Conservation (phyloP, 2,888 invertebrate species). For the Seira musarum region DNA sequence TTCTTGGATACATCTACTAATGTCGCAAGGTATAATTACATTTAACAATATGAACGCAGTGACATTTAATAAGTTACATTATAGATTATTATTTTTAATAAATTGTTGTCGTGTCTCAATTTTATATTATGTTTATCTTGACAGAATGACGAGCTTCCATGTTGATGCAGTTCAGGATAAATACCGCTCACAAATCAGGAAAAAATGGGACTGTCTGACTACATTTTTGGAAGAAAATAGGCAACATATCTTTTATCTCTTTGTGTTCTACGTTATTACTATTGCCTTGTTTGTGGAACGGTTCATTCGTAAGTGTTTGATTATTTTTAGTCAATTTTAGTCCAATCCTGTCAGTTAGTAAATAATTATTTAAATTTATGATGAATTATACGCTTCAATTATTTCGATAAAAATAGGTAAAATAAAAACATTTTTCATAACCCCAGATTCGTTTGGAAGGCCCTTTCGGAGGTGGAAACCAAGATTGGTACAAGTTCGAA, state of each 20-base stretch:
- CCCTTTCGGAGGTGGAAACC: conserved; percentile 97
- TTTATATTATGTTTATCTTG: conserved; percentile 29
- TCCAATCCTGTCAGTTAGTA: conserved; percentile 77
- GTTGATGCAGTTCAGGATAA: conserved; percentile 86
- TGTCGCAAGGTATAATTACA: conserved; percentile 78
- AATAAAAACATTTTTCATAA: no score
- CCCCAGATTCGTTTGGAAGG: conserved; percentile 85
- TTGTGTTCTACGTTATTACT: conserved; percentile 95
- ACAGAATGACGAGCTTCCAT: conserved; percentile 93
- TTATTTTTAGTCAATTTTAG: background rate
- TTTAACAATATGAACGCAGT: background rate
- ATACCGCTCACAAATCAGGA: conserved; percentile 79
- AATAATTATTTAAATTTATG: background rate
- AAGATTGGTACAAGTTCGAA: conserved; percentile 98
- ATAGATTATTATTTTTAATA: no score
- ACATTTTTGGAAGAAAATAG: conserved; percentile 96
- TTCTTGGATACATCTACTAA: conserved; percentile 95
- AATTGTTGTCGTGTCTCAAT: no score
- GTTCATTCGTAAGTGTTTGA: conserved; percentile 83
- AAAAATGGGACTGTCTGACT: conserved; percentile 89
- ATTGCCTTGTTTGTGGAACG: conserved; percentile 94
- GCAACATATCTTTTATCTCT: conserved; percentile 95
- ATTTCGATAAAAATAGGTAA: no score
- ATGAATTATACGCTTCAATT: no score
- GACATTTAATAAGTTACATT: no score